Base-by-base conservation (phyloP, 2,888 invertebrate genomes). In the Dione juno region DNA sequence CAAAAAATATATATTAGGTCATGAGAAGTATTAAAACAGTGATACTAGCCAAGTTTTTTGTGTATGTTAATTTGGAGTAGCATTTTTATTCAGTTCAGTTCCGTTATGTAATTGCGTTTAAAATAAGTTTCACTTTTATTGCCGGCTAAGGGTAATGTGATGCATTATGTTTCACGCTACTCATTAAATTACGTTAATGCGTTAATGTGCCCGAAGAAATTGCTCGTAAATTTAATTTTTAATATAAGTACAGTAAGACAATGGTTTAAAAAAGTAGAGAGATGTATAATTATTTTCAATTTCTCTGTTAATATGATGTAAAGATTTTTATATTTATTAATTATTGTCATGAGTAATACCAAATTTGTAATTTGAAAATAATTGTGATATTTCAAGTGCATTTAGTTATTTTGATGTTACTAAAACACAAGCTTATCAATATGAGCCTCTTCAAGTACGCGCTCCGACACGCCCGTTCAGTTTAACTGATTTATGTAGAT, bases 61-160 rank as follows among this genome's bases (percentile, higher is more conserved):
- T n/a, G 37, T 10, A 59, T 10, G 10, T 35, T 37, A 61, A 40
- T 10, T 40, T 16, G 37, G 50, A 48, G 48, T 35, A 45, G 68
- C 53, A 69, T 61, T 57, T 63, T 67, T 41, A 54, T 59, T 63
- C 40, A 16, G 59, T 59, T 43, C 59, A 43, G 59, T 61, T 61
- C 48, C 53, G 65, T 72, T 72, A 69, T 43, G 40, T 72, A 67
- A 71, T 48, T 13, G 65, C 14, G 53, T 71, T 67, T 61, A 67
- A 71, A 72, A 72, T 72, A 69, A 68, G 68, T 72, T 72, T 72
- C 71, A 72, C 71, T 72, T 72, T 72, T 69, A 67, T 53, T 63
- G 48, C 63, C 35, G 53, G 35, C 52, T 67, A 66, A 68, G 68
- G 68, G 68, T 59, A 70, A 70, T 66, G 59, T 66, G 43, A 66